These are phyloP conservation scores for Arbacia lixula DNA, from an alignment of 53 echinoderm and acorn worm genomes.

Conservation along the genomic window DNA sequence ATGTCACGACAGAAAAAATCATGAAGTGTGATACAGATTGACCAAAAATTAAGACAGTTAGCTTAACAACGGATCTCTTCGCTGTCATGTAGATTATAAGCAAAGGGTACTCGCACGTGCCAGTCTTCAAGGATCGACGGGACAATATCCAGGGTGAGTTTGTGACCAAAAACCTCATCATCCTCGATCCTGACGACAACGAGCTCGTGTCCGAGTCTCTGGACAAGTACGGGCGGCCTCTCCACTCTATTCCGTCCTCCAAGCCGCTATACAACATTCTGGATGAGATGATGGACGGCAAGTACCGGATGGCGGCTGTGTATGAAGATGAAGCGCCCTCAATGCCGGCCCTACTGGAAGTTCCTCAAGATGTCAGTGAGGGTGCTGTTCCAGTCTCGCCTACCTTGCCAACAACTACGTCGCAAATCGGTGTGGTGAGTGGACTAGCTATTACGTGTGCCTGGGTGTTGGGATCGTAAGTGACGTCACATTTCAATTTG, in stretches of 20 bases:
- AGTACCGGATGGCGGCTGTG: conserved; percentile 80
- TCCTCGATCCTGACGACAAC: conserved; percentile 71
- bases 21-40: too few species aligned
- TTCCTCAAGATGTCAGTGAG: background rate
- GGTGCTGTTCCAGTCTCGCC: conserved; percentile 6
- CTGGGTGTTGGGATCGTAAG: too few species aligned
- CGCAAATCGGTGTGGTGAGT: conserved; percentile 1
- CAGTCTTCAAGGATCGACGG: conserved; percentile 71
- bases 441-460: background rate
- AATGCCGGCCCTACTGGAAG: conserved; percentile 17
- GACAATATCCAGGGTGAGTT: conserved; percentile 71
- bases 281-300: conserved; percentile 84
- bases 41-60: too few species aligned
- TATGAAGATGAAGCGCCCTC: conserved; percentile 6
- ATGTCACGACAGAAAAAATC: background rate
- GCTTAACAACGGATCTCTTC: background rate
- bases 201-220: conserved; percentile 60
- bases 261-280: conserved; percentile 81
- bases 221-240: conserved; percentile 69
- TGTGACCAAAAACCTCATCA: conserved; percentile 81
- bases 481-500: too few species aligned
- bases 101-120: conserved; percentile 79
- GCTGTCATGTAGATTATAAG: conserved; percentile 66
- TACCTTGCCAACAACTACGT: conserved; percentile 29
- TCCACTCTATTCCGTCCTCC: conserved; percentile 63